Conservation (phyloP, 2,113 vertebrate species). For the Stegostoma tigrinum region DNA sequence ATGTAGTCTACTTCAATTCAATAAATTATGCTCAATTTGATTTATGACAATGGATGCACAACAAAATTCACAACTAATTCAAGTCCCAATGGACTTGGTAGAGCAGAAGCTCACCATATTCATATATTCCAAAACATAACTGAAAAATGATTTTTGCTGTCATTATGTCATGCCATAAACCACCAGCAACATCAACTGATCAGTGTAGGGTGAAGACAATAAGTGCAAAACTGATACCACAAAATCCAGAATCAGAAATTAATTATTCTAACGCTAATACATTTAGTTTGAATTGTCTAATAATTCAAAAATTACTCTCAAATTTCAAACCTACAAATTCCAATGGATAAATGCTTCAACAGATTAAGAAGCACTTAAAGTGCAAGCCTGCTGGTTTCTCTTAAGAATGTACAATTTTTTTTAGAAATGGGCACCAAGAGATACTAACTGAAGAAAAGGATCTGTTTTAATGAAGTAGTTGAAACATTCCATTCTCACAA, state of each 20-base stretch:
- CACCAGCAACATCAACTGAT: neutral
- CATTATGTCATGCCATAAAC: neutral
- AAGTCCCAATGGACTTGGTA: neutral
- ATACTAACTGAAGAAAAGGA: neutral
- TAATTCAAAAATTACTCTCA: neutral
- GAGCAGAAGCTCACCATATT: neutral
- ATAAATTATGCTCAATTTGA: neutral
- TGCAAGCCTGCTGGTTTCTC: neutral
- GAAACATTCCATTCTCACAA: neutral
- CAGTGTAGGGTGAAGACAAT: neutral
- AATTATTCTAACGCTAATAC: neutral
- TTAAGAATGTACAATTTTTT: neutral
- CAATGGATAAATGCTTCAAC: neutral
- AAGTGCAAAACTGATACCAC: neutral
- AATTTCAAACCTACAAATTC: neutral
- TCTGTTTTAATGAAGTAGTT: neutral
- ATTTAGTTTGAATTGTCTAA: neutral
- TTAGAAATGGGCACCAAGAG: neutral
- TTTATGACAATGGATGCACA: neutral
- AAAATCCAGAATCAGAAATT: neutral
- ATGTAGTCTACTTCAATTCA: neutral
- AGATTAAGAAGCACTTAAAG: neutral
- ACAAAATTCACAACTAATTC: neutral
- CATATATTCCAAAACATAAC: neutral
- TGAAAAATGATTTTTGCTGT: neutral